Evolutionary conservation across 2,113 vertebrate species (phyloP).

Genomic region (Psittacula cyanocephala): DNA sequence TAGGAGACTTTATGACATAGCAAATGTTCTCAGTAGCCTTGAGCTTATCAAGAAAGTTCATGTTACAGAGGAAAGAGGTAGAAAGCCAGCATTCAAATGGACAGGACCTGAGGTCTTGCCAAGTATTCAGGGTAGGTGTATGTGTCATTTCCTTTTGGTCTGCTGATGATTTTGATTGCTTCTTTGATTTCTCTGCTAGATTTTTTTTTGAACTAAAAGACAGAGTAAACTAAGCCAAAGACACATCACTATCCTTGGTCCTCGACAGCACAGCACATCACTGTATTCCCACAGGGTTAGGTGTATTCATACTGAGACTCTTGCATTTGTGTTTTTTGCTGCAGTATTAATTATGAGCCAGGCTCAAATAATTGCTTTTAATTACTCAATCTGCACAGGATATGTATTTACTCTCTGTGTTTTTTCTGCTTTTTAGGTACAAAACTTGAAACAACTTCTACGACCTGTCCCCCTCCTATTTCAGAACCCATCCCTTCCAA

Average conservation of each 20-base stretch:
- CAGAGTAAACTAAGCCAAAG: neutral
- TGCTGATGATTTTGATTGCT: neutral
- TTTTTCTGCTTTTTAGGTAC: conserved; percentile 39
- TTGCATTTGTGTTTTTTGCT: neutral
- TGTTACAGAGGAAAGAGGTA: conserved; percentile 87
- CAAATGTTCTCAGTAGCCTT: conserved; percentile 94
- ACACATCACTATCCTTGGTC: neutral
- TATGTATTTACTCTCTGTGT: neutral
- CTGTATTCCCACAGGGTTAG: neutral
- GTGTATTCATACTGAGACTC: neutral
- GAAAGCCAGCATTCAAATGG: conserved; percentile 98
- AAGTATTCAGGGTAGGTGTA: conserved; percentile 74
- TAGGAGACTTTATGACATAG: conserved; percentile 93
- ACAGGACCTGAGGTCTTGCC: conserved; percentile 84
- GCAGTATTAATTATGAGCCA: neutral
- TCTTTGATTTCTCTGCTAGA: neutral
- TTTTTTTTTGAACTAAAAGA: neutral
- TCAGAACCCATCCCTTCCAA: conserved; percentile 69
- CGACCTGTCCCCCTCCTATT: neutral
- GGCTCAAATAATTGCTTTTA: neutral
- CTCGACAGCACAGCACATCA: neutral
- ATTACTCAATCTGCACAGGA: neutral
- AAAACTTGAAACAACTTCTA: conserved; percentile 11
- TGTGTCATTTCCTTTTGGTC: neutral
- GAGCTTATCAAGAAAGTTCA: conserved; percentile 95